These are phyloP conservation scores for Limanda limanda DNA, from an alignment of 2,113 vertebrate species.

Conservation along the genomic window DNA sequence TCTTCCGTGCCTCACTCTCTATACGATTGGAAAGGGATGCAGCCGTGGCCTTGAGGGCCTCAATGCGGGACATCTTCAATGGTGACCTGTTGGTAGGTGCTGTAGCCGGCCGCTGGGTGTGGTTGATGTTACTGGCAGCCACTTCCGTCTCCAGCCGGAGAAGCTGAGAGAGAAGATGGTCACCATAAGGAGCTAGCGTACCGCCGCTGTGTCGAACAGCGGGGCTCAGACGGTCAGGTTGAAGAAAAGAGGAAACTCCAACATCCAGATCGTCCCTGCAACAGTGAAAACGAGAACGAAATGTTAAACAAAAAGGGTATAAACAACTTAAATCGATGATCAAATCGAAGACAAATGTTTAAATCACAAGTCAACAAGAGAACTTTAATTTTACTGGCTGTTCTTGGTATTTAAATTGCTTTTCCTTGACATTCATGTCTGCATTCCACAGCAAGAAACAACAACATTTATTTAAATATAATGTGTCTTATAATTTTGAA, in stretches of 20 bases:
- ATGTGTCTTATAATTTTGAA: neutral
- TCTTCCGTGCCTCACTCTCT: conserved; percentile 91
- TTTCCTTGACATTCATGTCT: neutral
- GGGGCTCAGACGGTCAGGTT: conserved; percentile 80
- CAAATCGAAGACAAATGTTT: neutral
- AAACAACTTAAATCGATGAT: neutral
- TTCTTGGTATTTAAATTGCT: no score
- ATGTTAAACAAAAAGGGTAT: neutral
- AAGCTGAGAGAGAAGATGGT: conserved; percentile 85
- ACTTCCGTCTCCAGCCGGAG: conserved; percentile 80
- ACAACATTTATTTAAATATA: no score
- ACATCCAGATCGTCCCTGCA: conserved; percentile 85
- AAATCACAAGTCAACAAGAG: neutral
- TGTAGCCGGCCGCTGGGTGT: conserved; percentile 52
- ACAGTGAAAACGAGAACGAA: neutral
- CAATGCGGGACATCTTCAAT: conserved; percentile 88
- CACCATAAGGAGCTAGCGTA: conserved; percentile 63
- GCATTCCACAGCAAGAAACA: neutral
- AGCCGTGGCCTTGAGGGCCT: conserved; percentile 93
- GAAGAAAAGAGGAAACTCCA: conserved; percentile 80
- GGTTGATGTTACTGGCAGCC: conserved; percentile 67
- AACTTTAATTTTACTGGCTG: neutral
- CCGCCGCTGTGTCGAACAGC: conserved; percentile 45
- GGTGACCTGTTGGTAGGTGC: conserved; percentile 69
- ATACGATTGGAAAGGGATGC: conserved; percentile 93